A percentile compares a stretch with the other conserved stretches of the same genome.
Evolutionary conservation across 2,797 vertebrate species (phyloP).

Genomic region (Hypotaenidia okinawae): DNA sequence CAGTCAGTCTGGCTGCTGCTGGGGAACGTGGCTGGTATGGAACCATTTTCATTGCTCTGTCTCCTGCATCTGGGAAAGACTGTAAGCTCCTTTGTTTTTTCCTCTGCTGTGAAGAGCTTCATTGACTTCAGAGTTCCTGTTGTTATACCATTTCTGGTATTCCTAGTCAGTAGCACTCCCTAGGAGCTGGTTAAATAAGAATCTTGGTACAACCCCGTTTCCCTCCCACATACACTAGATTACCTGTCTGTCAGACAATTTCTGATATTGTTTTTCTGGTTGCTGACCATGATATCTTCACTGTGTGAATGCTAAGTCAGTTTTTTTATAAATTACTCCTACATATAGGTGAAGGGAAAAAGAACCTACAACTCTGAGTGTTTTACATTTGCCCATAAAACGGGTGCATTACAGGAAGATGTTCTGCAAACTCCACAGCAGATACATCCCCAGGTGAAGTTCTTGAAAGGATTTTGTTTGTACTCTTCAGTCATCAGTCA

Average conservation of each 20-base stretch:
- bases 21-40: neutral
- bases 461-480: neutral
- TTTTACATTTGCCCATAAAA: neutral
- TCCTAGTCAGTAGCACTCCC: neutral
- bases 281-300: neutral
- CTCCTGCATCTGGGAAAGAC: neutral
- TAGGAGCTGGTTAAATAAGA: neutral
- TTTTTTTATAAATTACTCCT: neutral
- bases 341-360: neutral
- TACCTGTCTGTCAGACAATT: neutral
- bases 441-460: neutral
- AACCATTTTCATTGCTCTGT: neutral
- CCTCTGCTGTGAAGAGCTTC: neutral
- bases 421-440: neutral
- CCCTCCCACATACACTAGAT: neutral
- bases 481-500: neutral
- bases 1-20: neutral
- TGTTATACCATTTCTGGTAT: neutral
- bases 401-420: neutral
- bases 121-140: neutral
- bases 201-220: neutral
- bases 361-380: rapidly evolving
- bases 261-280: neutral
- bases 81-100: neutral
- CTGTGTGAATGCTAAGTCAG: neutral